Base-by-base conservation (phyloP, 1,140 invertebrate genomes). In the Pachyrhynchus sulphureomaculatus region DNA sequence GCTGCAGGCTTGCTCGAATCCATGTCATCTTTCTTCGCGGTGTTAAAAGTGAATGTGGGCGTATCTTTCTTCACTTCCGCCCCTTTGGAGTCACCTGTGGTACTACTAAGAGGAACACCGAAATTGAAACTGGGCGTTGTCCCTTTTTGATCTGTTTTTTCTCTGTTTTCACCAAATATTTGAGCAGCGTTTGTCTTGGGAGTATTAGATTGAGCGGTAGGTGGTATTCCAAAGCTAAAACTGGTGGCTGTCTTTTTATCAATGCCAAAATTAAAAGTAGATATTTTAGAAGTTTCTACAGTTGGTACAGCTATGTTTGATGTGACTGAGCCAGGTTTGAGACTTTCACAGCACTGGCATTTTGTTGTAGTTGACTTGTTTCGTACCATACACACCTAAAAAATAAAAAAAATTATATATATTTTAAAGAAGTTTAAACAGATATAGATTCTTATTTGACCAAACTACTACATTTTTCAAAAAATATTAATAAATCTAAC, bases 291-390 rank as follows among this genome's bases (percentile, higher is more conserved):
- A 13, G 21, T 45, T 8, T 5, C n/a, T 10, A 15, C 15, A 3
- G 6, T 36, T 6, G 15, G 13, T 21, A 18, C 6, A 4, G 26
- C 9, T 9, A 9, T 13, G 15, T 12, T 52, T 2, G 39, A 15
- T 26, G 36, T 5, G 6, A 21, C 9, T 4, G 51, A 24, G 32
- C 67, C 74, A 18, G 76, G 72, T 68, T 78, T 79, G 13, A 64
- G 36, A 26, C 73, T 72, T 54, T 77, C 74, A 65, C 80, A 81
- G 15, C 82, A 80, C 15, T 73, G 79, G 74, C 82, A 83, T 76
- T 78, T 72, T 79, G 12, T 57, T 10, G 73, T 71, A 0, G 70
- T 69, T 1, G 71, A 65, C 44, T 83, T 80, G 72, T 89, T 86
- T 41, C 68, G 71, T 8, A 85, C 75, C 77, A 84, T 76, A 70